These are phyloP conservation scores for Orthonyx spaldingii DNA, from an alignment of 2,113 vertebrate species.

Conservation along the genomic window DNA sequence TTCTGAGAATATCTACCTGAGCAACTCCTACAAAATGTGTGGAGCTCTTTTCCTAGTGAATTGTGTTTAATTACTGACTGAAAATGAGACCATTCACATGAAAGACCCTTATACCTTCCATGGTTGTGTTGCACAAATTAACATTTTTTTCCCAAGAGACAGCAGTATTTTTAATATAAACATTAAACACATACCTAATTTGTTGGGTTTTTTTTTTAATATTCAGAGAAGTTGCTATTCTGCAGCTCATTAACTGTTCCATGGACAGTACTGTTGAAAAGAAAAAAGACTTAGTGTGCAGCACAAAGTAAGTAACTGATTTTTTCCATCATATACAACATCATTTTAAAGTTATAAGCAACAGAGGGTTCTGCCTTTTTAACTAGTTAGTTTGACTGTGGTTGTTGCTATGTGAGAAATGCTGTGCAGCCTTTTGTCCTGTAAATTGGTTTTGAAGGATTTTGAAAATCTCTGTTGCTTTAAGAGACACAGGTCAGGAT, in stretches of 20 bases:
- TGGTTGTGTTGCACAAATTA: neutral
- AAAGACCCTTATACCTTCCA: accelerated
- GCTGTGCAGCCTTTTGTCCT: neutral
- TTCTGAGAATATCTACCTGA: neutral
- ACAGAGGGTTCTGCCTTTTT: neutral
- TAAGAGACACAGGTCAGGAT: neutral
- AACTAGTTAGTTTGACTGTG: neutral
- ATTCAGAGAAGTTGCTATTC: neutral
- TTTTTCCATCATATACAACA: neutral
- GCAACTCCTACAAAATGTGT: neutral
- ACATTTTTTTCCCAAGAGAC: neutral
- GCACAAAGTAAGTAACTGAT: neutral
- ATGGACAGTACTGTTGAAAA: neutral
- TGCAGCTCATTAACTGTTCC: neutral
- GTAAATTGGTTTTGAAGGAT: neutral
- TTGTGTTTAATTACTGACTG: too few species aligned
- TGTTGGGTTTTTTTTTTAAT: neutral
- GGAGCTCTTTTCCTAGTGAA: neutral
- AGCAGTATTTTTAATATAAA: neutral
- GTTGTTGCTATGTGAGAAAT: neutral
- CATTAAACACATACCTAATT: neutral
- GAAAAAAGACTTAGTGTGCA: neutral
- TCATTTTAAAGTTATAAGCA: neutral
- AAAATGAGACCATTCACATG: too few species aligned
- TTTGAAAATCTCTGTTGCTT: neutral